phyloP scores from a whole-genome alignment of 92 coral and sea anemone species.

The Pocillopora grandis region DNA sequence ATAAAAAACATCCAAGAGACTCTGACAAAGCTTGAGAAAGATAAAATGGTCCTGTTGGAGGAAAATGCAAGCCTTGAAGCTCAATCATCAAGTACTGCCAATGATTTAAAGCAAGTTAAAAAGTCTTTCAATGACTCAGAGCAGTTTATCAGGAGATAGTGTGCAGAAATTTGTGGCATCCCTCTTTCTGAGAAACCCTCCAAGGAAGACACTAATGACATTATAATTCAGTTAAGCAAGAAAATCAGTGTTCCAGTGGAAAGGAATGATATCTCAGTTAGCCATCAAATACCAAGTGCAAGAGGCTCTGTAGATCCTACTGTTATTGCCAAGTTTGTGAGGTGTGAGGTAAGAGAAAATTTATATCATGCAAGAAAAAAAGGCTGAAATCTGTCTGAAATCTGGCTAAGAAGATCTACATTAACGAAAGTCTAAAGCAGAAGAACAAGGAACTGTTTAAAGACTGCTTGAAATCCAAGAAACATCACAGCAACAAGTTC shows the following conservation, averaged over 20 bases:
- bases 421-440: neutral
- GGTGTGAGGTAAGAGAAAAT: slow-evolving; percentile 42
- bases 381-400: too few species aligned
- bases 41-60: neutral
- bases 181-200: slow-evolving; percentile 7
- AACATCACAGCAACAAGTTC: too few species aligned
- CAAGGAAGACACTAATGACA: slow-evolving; percentile 30
- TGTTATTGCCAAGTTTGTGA: slow-evolving; percentile 52
- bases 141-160: neutral
- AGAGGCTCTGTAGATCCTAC: slow-evolving; percentile 28
- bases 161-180: slow-evolving; percentile 32
- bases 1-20: neutral
- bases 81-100: neutral
- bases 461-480: neutral
- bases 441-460: neutral
- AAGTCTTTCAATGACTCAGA: slow-evolving; percentile 6
- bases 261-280: slow-evolving; percentile 33
- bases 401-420: too few species aligned
- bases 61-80: slow-evolving; percentile 35
- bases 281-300: slow-evolving; percentile 39
- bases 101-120: slow-evolving; percentile 13
- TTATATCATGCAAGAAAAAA: slow-evolving; percentile 40
- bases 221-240: slow-evolving; percentile 20
- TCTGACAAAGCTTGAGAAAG: slow-evolving; percentile 15
- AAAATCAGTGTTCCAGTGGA: slow-evolving; percentile 31